phyloP scores from a whole-genome alignment of 2,113 vertebrate genomes.

The Phalacrocorax brasilianus region DNA sequence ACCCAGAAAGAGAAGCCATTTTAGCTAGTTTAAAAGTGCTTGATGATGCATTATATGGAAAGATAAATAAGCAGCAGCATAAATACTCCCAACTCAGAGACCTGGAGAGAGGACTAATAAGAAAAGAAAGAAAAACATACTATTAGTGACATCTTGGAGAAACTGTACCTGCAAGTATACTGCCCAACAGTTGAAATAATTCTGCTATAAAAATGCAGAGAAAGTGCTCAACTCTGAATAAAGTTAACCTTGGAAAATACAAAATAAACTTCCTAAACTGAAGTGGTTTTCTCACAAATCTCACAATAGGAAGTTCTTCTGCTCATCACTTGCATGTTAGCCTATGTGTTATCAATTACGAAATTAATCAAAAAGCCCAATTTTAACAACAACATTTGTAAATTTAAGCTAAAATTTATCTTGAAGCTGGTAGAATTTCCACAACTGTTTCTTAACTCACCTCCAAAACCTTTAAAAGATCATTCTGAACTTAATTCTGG shows the following conservation, averaged over 20 bases:
- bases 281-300: not conserved
- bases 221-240: not conserved
- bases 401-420: not conserved
- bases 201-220: not conserved
- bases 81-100: not conserved
- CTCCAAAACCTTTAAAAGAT: not conserved
- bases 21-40: not conserved
- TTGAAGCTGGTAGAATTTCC: not conserved
- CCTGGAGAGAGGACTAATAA: not conserved
- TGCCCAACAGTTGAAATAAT: not conserved
- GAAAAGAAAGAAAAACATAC: not conserved
- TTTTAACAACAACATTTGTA: not conserved
- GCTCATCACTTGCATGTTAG: not conserved
- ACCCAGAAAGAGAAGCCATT: not conserved
- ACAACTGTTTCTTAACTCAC: not conserved
- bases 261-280: not conserved
- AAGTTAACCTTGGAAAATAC: not conserved
- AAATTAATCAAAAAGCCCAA: not conserved
- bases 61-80: not conserved
- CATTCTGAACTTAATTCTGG: not conserved
- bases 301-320: not conserved
- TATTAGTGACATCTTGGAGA: not conserved
- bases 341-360: not conserved
- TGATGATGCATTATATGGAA: not conserved
- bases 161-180: not conserved